These are phyloP conservation scores for Drosophila lini DNA, from an alignment of 1,140 invertebrate species.

Conservation along the genomic window DNA sequence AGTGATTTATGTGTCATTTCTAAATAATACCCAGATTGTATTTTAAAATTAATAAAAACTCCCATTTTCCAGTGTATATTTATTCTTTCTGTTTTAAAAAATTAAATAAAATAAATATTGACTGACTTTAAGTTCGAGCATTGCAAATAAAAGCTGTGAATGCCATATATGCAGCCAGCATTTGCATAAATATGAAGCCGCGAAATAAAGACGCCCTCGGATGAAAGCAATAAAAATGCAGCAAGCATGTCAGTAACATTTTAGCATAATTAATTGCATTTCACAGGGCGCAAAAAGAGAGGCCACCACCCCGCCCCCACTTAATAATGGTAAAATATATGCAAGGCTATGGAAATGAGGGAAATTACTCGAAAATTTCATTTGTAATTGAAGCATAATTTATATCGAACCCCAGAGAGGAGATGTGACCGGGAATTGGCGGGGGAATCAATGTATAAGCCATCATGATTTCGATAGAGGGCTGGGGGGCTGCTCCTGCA, in stretches of 20 bases:
- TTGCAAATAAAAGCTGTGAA: slow-evolving; percentile 7
- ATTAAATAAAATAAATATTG: slow-evolving; percentile 21
- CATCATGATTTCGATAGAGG: not conserved
- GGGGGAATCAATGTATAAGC: slow-evolving; percentile 31
- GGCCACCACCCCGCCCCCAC: not conserved
- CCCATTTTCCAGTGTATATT: not conserved
- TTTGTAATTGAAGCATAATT: slow-evolving; percentile 59
- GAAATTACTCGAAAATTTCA: slow-evolving; percentile 61
- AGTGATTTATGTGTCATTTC: too few species aligned
- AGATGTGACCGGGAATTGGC: not conserved
- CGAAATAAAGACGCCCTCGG: slow-evolving; percentile 16
- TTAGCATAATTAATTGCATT: slow-evolving; percentile 64
- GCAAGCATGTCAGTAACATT: slow-evolving; percentile 51
- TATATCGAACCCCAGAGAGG: slow-evolving; percentile 12
- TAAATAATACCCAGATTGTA: too few species aligned
- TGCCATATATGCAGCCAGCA: not conserved
- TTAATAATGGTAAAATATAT: slow-evolving; percentile 4
- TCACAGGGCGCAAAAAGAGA: not conserved
- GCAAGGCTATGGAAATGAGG: slow-evolving; percentile 22
- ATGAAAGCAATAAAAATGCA: slow-evolving; percentile 49
- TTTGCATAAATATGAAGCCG: slow-evolving; percentile 19
- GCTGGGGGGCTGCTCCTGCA: not conserved
- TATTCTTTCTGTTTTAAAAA: slow-evolving; percentile 1
- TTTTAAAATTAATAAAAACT: not conserved
- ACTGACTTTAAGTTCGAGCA: slow-evolving; percentile 26